Evolutionary conservation across 64 coral and sea anemone genomes (phyloP).

Genomic region (Acropora tenuis): DNA sequence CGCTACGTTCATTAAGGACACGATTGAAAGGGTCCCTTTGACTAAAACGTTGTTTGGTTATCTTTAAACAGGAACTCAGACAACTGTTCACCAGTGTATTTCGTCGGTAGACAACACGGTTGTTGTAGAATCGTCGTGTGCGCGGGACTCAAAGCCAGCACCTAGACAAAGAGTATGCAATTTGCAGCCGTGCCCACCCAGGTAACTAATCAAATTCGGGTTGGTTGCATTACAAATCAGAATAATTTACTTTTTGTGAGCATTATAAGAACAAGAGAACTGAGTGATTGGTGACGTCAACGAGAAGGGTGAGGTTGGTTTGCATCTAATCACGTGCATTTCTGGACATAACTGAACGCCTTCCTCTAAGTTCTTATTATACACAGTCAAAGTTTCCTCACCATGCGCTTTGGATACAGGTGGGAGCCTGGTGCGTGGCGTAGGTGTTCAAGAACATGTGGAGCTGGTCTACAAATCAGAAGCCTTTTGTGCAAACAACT

Average conservation of each 20-base stretch:
- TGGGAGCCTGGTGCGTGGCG: constrained; percentile 86
- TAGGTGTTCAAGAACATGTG: constrained; percentile 85
- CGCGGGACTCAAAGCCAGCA: constrained; percentile 21
- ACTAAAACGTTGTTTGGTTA: not conserved
- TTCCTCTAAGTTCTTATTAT: not conserved
- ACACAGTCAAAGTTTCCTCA: not conserved
- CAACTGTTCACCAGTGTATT: constrained; percentile 69
- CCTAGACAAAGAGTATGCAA: constrained; percentile 83
- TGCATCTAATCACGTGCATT: too few species aligned
- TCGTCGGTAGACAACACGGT: constrained; percentile 30
- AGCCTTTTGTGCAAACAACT: constrained; percentile 89
- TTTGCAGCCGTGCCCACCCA: constrained; percentile 85
- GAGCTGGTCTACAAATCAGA: constrained; percentile 80
- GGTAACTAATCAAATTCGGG: constrained; percentile 37
- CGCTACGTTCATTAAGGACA: too few species aligned
- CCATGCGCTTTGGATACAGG: constrained; percentile 33
- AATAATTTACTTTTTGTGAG: too few species aligned
- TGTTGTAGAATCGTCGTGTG: constrained; percentile 64
- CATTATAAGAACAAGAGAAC: too few species aligned
- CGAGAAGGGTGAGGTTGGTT: too few species aligned
- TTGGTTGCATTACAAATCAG: too few species aligned
- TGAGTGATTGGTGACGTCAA: too few species aligned
- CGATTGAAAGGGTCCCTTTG: too few species aligned
- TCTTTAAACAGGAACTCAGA: constrained; percentile 56
- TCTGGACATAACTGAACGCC: not conserved